Evolutionary conservation across 2,113 vertebrate species (phyloP).

Genomic region (Pithys albifrons): DNA sequence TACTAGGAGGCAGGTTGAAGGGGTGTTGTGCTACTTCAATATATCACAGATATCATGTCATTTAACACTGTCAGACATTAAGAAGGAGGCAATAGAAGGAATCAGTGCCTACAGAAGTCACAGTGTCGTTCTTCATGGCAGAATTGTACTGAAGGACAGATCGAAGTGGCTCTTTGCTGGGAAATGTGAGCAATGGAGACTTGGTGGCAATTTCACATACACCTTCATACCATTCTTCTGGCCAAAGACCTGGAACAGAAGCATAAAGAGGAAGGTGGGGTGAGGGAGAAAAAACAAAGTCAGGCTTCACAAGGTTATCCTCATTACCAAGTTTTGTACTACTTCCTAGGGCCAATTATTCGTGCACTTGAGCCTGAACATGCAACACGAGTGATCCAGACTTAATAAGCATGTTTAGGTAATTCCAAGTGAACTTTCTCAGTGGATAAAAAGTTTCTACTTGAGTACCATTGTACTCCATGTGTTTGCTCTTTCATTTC

Average conservation of each 20-base stretch:
- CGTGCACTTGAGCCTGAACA: not conserved
- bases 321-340: not conserved
- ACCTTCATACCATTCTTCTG: slow-evolving; percentile 97
- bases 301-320: not conserved
- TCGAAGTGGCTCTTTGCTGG: slow-evolving; percentile 93
- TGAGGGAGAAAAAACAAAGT: not conserved
- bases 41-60: not conserved
- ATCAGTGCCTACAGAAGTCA: slow-evolving; percentile 82
- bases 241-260: slow-evolving; percentile 88
- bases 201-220: slow-evolving; percentile 97
- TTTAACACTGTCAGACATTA: not conserved
- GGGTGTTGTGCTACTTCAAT: not conserved
- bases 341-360: not conserved
- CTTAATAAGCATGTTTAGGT: not conserved
- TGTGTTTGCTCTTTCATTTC: not conserved
- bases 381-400: not conserved
- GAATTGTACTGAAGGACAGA: slow-evolving; percentile 98
- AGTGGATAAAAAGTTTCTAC: not conserved
- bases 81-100: not conserved
- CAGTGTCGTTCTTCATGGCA: slow-evolving; percentile 95
- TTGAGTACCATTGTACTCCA: not conserved
- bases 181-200: slow-evolving; percentile 93
- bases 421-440: not conserved
- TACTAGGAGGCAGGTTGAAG: not conserved
- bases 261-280: not conserved